Evolutionary conservation across 2,888 invertebrate species (phyloP).

Genomic region (Noctuana brunneofusca): DNA sequence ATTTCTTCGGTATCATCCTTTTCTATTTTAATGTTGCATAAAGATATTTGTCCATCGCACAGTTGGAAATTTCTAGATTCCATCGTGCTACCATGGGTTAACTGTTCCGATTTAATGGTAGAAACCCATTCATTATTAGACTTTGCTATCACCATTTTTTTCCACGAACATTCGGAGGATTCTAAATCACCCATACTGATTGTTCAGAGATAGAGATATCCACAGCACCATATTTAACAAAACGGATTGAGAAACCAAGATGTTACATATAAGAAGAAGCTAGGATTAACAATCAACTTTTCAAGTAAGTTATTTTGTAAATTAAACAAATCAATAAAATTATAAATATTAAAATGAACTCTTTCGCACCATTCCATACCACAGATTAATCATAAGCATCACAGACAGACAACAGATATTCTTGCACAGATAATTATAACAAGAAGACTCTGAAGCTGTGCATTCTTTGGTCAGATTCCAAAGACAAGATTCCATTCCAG

Average conservation of each 20-base stretch:
- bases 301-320: not conserved
- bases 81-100: constrained; percentile 31
- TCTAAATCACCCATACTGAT: constrained; percentile 77
- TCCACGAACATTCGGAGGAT: constrained; percentile 69
- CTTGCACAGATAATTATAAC: too few species aligned
- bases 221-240: constrained; percentile 70
- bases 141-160: constrained; percentile 74
- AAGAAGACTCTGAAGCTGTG: too few species aligned
- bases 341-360: too few species aligned
- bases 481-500: too few species aligned
- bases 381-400: too few species aligned
- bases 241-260: constrained; percentile 8
- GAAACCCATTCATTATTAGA: constrained; percentile 69
- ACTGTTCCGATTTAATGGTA: constrained; percentile 54
- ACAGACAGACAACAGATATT: too few species aligned
- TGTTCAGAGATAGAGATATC: constrained; percentile 73
- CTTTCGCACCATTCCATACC: too few species aligned
- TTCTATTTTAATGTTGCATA: constrained; percentile 47
- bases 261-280: not conserved
- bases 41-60: constrained; percentile 44
- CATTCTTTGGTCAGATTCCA: too few species aligned
- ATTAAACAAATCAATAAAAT: too few species aligned
- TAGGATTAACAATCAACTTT: constrained; percentile 7
- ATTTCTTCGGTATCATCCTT: constrained; percentile 36
- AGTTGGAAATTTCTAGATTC: constrained; percentile 50